Evolutionary conservation across 2,888 invertebrate species (phyloP), one percentile per base, ranked within the genome.

Genomic region (Drosophila antonietae): DNA sequence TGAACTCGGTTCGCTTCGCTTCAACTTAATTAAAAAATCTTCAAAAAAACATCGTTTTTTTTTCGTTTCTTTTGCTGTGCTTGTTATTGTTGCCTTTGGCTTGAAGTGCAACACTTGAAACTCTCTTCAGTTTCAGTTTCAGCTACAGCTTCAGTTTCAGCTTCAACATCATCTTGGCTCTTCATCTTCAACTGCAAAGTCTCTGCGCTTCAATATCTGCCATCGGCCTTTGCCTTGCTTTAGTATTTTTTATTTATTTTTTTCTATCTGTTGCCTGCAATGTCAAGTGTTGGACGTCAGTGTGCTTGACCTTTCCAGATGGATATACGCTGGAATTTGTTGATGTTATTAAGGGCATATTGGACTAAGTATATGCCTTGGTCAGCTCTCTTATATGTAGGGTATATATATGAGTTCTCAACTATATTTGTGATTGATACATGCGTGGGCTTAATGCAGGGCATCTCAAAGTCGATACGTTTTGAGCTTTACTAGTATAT

Each of bases 251-350:
- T 39, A 14, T 41, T 8, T 41, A 3, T 37, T 60, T 53, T 53
- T 37, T 39, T 15, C 37, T 37, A 15, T 15, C 37, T 18, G 52
- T 31, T 62, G 58, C 14, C 53, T 71, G 78, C 87, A 89, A 89
- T 89, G 88, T 88, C 88, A 89, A 89, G 89, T 65, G 66, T 59
- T 44, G 28, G 73, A 61, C 56, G 61, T 35, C 46, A 56, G 52
- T n/a, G 65, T 15, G 44, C 68, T 78, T 78, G 78, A 75, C 78
- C 78, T 78, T 62, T 74, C 56, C 9, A 60, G 56, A 33, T 31
- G 58, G 3, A 18, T 49, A 52, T 76, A 33, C 46, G 7, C 31
- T 15, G 23, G 15, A 9, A 10, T 4, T 7, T 18, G 12, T 12
- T 4, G 1, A 12, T 1, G 12, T 0, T 2, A 18, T 0, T 1